Percentiles rank a stretch among this genome's conserved stretches.
phyloP scores from a whole-genome alignment of 2,888 invertebrate species.

The Sicus ferrugineus region DNA sequence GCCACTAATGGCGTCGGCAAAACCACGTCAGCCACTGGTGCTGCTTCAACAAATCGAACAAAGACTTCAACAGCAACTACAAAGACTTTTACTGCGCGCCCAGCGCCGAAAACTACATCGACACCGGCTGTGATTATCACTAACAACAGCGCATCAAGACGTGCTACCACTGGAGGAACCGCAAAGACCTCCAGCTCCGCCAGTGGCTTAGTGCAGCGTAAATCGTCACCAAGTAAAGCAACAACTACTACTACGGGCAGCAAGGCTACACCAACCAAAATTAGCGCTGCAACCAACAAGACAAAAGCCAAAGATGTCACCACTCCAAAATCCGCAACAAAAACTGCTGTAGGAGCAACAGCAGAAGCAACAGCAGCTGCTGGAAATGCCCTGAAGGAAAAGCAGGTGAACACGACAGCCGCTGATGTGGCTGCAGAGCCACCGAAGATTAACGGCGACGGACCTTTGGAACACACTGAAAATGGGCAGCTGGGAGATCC shows the following conservation, averaged over 20 bases:
- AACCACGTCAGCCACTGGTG: slow-evolving; percentile 15
- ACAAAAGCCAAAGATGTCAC: slow-evolving; percentile 51
- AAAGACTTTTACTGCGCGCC: slow-evolving; percentile 57
- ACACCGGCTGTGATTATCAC: slow-evolving; percentile 38
- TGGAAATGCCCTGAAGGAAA: slow-evolving; percentile 29
- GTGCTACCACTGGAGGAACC: slow-evolving; percentile 35
- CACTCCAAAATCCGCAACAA: slow-evolving; percentile 19
- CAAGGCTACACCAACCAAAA: slow-evolving; percentile 36
- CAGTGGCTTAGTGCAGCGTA: slow-evolving; percentile 43
- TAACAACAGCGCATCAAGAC: slow-evolving; percentile 43
- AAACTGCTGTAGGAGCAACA: background rate
- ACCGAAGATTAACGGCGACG: slow-evolving; percentile 20
- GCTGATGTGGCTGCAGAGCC: slow-evolving; percentile 1
- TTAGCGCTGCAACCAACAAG: slow-evolving; percentile 44
- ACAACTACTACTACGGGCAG: slow-evolving; percentile 32
- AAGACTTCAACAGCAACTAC: slow-evolving; percentile 48
- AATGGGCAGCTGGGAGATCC: slow-evolving; percentile 15
- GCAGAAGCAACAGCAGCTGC: slow-evolving; percentile 18
- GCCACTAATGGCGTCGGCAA: slow-evolving; percentile 39
- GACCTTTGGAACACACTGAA: slow-evolving; percentile 14
- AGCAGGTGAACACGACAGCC: slow-evolving; percentile 22
- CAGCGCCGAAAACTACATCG: slow-evolving; percentile 54
- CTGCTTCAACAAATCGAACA: slow-evolving; percentile 39
- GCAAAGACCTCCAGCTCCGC: slow-evolving; percentile 35
- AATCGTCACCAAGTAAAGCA: slow-evolving; percentile 42